Evolutionary conservation across 1,140 invertebrate species (phyloP), one percentile per base, ranked within the genome.

Genomic region (Drosophila ambigua): DNA sequence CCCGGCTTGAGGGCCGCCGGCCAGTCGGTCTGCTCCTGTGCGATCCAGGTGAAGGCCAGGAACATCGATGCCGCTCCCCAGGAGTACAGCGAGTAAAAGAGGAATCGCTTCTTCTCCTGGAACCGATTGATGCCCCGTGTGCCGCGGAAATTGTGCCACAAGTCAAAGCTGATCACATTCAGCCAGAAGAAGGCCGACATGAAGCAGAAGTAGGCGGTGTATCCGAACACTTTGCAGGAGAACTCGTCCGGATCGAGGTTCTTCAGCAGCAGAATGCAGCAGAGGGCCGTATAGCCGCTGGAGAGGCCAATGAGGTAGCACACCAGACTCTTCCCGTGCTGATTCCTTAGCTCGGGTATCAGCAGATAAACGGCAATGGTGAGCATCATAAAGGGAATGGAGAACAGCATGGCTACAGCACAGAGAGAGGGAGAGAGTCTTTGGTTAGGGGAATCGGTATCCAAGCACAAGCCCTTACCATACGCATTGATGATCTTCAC

Each of bases 141-240:
- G 11, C 93, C 93, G 92, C 95, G 94, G 91, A 95, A 95, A 58
- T 96, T 96, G 82, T 94, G 94, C 93, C 94, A 96, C 59, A 96
- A 94, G 81, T 97, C 96, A 75, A 95, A 94, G 71, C 96, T 95
- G 92, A 96, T 95, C 11, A 96, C 93, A 73, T 94, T 95, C 74
- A 97, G 94, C 96, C 96, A 97, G 62, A 95, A 94, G 90, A 96
- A 97, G 67, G 95, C 95, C 0, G 94, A 92, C 80, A 96, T 93
- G 91, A 96, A 96, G 71, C 94, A 95, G 91, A 95, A 96, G 90
- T 96, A 96, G 23, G 95, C 93, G 49, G 94, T 93, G 54, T 95
- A 94, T 4, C 95, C 88, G 0, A 90, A 53, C 3, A 60, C 0
- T 26, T 91, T 88, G 55, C 90, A 91, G 0, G 63, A 2, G 1